Conservation (phyloP, 2,888 invertebrate genomes). For the Toxonevra muliebris region DNA sequence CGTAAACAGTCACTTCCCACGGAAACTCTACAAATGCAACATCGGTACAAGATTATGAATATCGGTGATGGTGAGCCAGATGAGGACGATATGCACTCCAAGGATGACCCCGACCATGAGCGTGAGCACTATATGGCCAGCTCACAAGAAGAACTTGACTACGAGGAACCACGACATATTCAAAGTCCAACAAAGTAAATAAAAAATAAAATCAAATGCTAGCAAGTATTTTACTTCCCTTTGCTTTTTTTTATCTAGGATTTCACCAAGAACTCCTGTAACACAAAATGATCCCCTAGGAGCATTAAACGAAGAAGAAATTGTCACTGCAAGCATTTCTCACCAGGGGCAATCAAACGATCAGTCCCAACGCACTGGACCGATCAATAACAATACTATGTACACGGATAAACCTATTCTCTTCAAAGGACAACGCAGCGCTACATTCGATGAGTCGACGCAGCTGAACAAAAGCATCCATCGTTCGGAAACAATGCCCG, state of each 20-base stretch:
- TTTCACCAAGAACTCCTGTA: slow-evolving; percentile 83
- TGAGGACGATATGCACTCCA: slow-evolving; percentile 45
- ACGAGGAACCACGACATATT: slow-evolving; percentile 42
- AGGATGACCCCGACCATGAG: slow-evolving; percentile 29
- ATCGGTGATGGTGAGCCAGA: slow-evolving; percentile 45
- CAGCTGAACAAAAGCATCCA: slow-evolving; percentile 68
- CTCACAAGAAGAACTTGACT: slow-evolving; percentile 55
- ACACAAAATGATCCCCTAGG: slow-evolving; percentile 93
- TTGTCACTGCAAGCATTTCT: slow-evolving; percentile 30
- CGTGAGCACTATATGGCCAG: slow-evolving; percentile 49
- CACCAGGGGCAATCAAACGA: slow-evolving; percentile 38
- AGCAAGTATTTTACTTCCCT: neutral
- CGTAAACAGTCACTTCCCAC: slow-evolving; percentile 61
- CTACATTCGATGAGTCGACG: slow-evolving; percentile 70
- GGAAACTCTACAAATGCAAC: slow-evolving; percentile 40
- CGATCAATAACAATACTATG: slow-evolving; percentile 55
- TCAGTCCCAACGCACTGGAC: neutral
- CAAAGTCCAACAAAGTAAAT: slow-evolving; percentile 64
- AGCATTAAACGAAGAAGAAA: slow-evolving; percentile 71
- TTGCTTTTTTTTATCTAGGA: slow-evolving; percentile 61
- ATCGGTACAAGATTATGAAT: slow-evolving; percentile 58
- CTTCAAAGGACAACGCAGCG: slow-evolving; percentile 70
- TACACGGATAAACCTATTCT: slow-evolving; percentile 76
- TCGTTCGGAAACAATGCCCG: slow-evolving; percentile 79
- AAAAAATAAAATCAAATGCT: no score